Percentiles rank a stretch among this genome's conserved stretches.
These are phyloP conservation scores for Rhinichthys klamathensis DNA, from an alignment of 2,113 vertebrate genomes.

Conservation along the genomic window DNA sequence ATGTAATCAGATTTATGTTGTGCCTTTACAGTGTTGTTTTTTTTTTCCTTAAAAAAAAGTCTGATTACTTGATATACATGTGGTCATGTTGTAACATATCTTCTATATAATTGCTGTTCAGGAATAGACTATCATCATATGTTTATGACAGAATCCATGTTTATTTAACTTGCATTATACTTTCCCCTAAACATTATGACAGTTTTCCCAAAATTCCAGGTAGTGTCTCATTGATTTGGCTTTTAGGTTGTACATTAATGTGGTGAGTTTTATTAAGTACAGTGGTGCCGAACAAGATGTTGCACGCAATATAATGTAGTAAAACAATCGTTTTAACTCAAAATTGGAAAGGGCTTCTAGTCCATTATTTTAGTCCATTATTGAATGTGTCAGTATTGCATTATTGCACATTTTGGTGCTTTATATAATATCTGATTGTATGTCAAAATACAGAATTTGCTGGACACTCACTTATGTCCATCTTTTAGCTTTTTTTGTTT, in stretches of 20 bases:
- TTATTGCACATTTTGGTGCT: constrained; percentile 32
- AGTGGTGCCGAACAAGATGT: neutral
- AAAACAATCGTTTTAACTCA: constrained; percentile 10
- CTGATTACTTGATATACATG: constrained; percentile 26
- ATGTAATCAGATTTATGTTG: constrained; percentile 40
- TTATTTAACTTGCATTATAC: constrained; percentile 3
- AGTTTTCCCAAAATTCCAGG: neutral
- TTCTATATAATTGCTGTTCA: constrained; percentile 4
- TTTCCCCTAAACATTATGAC: neutral
- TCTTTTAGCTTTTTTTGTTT: neutral
- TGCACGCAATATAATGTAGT: neutral
- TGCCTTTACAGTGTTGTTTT: constrained; percentile 47
- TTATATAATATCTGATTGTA: constrained; percentile 11
- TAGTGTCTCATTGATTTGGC: constrained; percentile 4
- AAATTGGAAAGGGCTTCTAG: constrained; percentile 8
- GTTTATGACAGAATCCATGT: constrained; percentile 1
- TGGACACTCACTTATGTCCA: neutral
- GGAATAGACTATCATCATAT: constrained; percentile 8
- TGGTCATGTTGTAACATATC: constrained; percentile 33
- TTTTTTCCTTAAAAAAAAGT: constrained; percentile 29
- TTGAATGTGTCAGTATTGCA: constrained; percentile 7
- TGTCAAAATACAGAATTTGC: constrained; percentile 19
- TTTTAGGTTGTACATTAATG: constrained; percentile 7
- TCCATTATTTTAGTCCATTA: constrained; percentile 20
- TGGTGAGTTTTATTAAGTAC: constrained; percentile 5